These are phyloP conservation scores for Wasmannia auropunctata DNA, from an alignment of 1,140 invertebrate species.

Conservation along the genomic window DNA sequence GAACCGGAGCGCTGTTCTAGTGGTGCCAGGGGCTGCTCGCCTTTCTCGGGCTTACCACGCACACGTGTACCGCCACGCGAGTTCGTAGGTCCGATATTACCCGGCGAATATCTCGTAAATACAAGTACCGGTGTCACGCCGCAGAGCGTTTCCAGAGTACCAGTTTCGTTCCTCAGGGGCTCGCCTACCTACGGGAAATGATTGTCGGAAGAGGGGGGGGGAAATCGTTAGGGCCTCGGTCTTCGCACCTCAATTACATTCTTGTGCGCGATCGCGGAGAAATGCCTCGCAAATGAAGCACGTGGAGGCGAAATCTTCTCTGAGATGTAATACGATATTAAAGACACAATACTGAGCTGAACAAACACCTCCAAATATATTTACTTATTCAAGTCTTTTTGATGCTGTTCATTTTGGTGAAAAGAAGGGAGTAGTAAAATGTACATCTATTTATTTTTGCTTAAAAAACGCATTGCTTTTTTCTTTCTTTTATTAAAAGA, in stretches of 20 bases:
- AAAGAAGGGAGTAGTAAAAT: not conserved
- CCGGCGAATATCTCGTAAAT: slow-evolving; percentile 80
- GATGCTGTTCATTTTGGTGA: not conserved
- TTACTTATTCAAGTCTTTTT: not conserved
- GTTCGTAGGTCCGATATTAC: slow-evolving; percentile 77
- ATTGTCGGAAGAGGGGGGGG: not conserved
- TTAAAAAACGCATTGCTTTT: not conserved
- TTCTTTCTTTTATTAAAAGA: not conserved
- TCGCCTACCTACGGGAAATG: not conserved
- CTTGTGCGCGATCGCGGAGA: not conserved
- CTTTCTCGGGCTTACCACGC: slow-evolving; percentile 68
- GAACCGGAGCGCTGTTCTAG: slow-evolving; percentile 46
- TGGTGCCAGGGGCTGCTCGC: slow-evolving; percentile 41
- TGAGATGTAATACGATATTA: not conserved
- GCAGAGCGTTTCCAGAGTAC: slow-evolving; percentile 73
- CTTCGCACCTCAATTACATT: not conserved
- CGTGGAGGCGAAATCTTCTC: not conserved
- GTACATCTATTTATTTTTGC: not conserved
- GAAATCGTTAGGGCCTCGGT: not conserved
- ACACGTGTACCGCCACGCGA: slow-evolving; percentile 63
- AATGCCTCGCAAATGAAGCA: slow-evolving; percentile 5
- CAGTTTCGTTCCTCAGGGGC: slow-evolving; percentile 33
- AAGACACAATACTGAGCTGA: not conserved
- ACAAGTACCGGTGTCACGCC: slow-evolving; percentile 67
- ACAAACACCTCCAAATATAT: not conserved